Evolutionary conservation across 2,888 invertebrate genomes (phyloP).

Genomic region (Drosophila multiciliata): DNA sequence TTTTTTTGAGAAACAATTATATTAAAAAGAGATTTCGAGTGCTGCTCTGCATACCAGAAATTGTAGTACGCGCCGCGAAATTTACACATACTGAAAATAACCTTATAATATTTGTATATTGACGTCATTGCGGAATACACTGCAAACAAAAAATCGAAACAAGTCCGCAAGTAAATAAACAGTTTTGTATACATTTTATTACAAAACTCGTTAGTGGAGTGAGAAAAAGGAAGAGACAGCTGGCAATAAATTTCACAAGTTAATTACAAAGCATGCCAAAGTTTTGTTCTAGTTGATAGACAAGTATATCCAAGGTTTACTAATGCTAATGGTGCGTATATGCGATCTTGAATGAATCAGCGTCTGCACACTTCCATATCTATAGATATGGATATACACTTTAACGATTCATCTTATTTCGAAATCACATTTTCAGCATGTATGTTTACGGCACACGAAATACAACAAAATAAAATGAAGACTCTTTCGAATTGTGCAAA

Average conservation of each 20-base stretch:
- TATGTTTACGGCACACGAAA: slow-evolving; percentile 19
- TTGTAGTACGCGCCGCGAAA: slow-evolving; percentile 16
- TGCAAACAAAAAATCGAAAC: slow-evolving; percentile 42
- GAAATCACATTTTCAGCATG: slow-evolving; percentile 33
- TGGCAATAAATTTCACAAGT: slow-evolving; percentile 37
- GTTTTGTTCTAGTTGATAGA: slow-evolving; percentile 55
- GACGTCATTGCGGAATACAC: slow-evolving; percentile 73
- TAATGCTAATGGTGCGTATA: slow-evolving; percentile 81
- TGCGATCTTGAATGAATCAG: slow-evolving; percentile 66
- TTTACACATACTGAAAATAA: slow-evolving; percentile 42
- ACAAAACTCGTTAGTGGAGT: slow-evolving; percentile 57
- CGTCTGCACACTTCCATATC: slow-evolving; percentile 13
- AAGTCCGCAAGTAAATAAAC: slow-evolving; percentile 59
- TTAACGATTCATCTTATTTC: slow-evolving; percentile 65
- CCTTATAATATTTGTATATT: slow-evolving; percentile 48
- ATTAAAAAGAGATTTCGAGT: slow-evolving; percentile 11
- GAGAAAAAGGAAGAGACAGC: slow-evolving; percentile 8
- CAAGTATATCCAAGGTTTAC: slow-evolving; percentile 75
- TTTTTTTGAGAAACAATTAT: slow-evolving; percentile 33
- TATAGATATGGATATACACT: slow-evolving; percentile 28
- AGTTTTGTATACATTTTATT: slow-evolving; percentile 35
- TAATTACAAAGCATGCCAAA: slow-evolving; percentile 53
- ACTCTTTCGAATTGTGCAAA: slow-evolving; percentile 23
- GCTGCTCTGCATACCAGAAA: slow-evolving; percentile 7
- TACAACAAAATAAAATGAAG: neutral